Evolutionary conservation across 2,888 invertebrate species (phyloP).

Genomic region (Pterobdella sp.): DNA sequence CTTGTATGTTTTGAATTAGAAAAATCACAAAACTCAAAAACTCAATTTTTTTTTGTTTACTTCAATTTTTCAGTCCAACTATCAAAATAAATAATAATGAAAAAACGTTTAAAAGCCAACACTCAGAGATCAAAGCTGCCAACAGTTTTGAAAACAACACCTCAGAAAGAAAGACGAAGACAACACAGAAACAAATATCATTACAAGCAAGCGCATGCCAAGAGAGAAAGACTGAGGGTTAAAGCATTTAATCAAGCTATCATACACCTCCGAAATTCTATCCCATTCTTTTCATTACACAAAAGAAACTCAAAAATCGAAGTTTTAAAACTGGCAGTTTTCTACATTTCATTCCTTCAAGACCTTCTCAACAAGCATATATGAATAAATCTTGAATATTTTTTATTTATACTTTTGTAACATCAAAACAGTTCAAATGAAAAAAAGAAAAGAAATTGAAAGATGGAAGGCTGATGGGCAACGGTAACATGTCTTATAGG

Average conservation of each 20-base stretch:
- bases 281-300: not conserved
- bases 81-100: too few species aligned
- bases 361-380: too few species aligned
- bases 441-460: not conserved
- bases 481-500: not conserved
- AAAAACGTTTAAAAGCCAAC: too few species aligned
- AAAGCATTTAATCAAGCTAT: not conserved
- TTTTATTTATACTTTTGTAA: too few species aligned
- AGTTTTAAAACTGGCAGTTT: conserved; percentile 1
- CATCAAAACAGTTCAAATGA: not conserved
- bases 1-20: too few species aligned
- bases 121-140: too few species aligned
- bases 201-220: not conserved
- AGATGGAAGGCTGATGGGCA: not conserved
- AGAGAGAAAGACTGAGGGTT: not conserved
- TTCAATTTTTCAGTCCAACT: too few species aligned
- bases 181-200: not conserved
- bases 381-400: too few species aligned
- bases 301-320: not conserved
- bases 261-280: not conserved
- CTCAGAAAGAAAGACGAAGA: not conserved
- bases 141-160: too few species aligned
- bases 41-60: too few species aligned
- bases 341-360: not conserved
- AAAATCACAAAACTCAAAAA: too few species aligned